Base-by-base conservation (phyloP, 1,140 invertebrate species). In the Dreissena polymorpha region DNA sequence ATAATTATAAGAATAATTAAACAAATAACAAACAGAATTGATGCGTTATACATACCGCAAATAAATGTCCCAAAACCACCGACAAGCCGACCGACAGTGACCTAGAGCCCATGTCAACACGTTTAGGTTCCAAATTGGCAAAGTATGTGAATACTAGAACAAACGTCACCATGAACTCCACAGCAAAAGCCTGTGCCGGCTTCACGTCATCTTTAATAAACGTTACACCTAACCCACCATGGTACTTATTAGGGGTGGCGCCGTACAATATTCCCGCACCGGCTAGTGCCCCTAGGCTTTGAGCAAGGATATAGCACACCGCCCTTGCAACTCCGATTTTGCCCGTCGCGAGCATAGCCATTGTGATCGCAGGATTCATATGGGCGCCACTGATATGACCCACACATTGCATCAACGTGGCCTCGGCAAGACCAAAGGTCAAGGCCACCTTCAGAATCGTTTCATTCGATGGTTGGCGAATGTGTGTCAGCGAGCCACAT, bases 111-210 rank as follows among this genome's bases (percentile, higher is more conserved):
- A 97, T 93, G 92, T 98, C 97, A 50, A 93, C 95, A 64, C 97
- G 94, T 64, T 95, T 95, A 21, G 85, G 85, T 92, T 99, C 98
- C 68, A 95, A 96, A 0, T 97, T 97, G 0, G 95, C 97, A 86
- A 97, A 96, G 14, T 98, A 96, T 12, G 97, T 96, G 67, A 98
- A 94, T 0, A 98, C 95, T 83, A 99, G 93, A 0, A 98, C 93
- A 91, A 98, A 98, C 0, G 97, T 98, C 80, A 98, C 95, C 86
- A 98, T 92, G 0, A 95, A 95, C 93, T 99, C 98, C 39, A 98
- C 94, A 14, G 96, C 93, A 65, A 98, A 94, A 0, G 95, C 97
- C 94, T 98, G 96, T 50, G 84, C 88, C 10, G 87, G 73, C 13
- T 84, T 88, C 13, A 91, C 80, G 13, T 57, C 75, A 3, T 67